Percentiles rank a stretch among this genome's conserved stretches.
Evolutionary conservation across 2,888 invertebrate species (phyloP).

Genomic region (Pollenia griseotomentosa): DNA sequence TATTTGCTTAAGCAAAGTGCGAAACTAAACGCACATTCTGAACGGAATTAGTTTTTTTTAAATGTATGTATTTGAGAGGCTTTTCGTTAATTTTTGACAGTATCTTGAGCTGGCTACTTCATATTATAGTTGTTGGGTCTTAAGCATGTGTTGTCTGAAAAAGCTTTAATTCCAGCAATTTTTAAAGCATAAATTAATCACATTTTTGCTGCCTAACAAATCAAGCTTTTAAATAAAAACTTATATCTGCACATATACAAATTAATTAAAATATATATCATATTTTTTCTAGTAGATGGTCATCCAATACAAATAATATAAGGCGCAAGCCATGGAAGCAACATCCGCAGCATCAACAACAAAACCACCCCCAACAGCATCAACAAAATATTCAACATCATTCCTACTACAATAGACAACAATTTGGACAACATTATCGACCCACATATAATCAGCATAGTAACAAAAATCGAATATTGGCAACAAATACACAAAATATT

Average conservation of each 20-base stretch:
- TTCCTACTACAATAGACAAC: conserved; percentile 66
- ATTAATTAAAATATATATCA: conserved; percentile 26
- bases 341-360: conserved; percentile 75
- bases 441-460: conserved; percentile 59
- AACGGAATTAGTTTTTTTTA: too few relatives aligned
- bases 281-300: conserved; percentile 75
- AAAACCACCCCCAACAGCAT: conserved; percentile 61
- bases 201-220: background rate
- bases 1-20: too few relatives aligned
- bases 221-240: background rate
- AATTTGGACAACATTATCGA: conserved; percentile 65
- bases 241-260: background rate
- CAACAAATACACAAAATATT: conserved; percentile 37
- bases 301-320: conserved; percentile 76
- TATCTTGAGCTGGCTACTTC: too few relatives aligned
- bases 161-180: too few relatives aligned
- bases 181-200: too few relatives aligned
- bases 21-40: too few relatives aligned
- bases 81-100: too few relatives aligned
- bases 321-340: conserved; percentile 80
- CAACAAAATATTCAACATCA: conserved; percentile 63
- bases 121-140: too few relatives aligned
- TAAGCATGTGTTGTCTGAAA: too few relatives aligned
- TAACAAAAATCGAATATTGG: conserved; percentile 51
- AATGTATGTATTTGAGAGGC: too few relatives aligned